phyloP scores from a whole-genome alignment of 1,140 invertebrate genomes.

The Diploscapter pachys region DNA sequence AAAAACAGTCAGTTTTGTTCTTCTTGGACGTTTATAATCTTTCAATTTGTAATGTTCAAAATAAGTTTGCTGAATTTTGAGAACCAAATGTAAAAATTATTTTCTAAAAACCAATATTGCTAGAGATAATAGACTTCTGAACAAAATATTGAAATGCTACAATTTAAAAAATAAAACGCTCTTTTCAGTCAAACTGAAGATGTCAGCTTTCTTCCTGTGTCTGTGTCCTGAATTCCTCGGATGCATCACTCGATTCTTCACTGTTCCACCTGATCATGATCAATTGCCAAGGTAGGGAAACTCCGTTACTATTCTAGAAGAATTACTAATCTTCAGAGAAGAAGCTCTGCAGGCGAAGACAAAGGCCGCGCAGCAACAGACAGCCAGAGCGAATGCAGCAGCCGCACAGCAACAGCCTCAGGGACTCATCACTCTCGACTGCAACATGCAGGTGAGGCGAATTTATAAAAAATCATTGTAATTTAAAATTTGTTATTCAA shows the following conservation, averaged over 20 bases:
- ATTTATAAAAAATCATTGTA: too few relatives aligned
- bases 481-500: too few relatives aligned
- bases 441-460: constrained; percentile 67
- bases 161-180: background rate
- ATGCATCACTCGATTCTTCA: constrained; percentile 48
- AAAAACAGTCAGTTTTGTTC: constrained; percentile 20
- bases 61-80: too few relatives aligned
- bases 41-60: too few relatives aligned
- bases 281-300: constrained; percentile 24
- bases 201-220: constrained; percentile 52
- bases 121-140: too few relatives aligned
- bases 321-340: too few relatives aligned
- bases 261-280: constrained; percentile 42
- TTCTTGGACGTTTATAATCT: background rate
- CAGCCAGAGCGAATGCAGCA: too few relatives aligned
- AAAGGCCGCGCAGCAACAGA: constrained; percentile 1
- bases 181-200: constrained; percentile 45
- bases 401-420: too few relatives aligned
- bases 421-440: constrained; percentile 69
- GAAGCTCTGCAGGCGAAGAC: too few relatives aligned
- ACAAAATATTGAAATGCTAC: too few relatives aligned
- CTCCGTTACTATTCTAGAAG: background rate
- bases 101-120: too few relatives aligned
- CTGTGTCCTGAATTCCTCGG: constrained; percentile 55
- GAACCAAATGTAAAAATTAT: too few relatives aligned